Conservation (phyloP, 53 echinoderm and acorn worm genomes). For the Henricia sp. region DNA sequence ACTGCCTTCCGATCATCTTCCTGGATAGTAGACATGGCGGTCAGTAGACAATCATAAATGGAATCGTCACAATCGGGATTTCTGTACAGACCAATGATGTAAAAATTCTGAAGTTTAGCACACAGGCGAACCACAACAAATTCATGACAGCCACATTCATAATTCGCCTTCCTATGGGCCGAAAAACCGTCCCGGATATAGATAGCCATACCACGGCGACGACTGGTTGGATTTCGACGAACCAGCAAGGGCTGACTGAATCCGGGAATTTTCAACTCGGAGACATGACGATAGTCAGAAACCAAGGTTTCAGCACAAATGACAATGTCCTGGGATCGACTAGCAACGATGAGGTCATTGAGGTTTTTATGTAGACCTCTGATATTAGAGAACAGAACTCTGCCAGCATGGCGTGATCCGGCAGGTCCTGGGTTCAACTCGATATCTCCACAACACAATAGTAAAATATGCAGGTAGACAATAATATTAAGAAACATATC, state of each 20-base stretch:
- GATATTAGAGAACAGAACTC: neutral
- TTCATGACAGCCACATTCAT: no score
- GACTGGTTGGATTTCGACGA: neutral
- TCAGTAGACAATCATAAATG: no score
- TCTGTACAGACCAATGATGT: no score
- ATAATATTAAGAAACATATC: neutral
- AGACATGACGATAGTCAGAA: slow-evolving; percentile 1
- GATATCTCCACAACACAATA: neutral
- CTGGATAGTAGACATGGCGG: no score
- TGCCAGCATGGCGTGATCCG: neutral
- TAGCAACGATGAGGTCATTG: neutral
- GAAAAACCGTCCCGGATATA: no score
- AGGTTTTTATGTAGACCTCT: slow-evolving; percentile 3
- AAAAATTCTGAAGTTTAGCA: no score
- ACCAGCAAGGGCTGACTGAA: neutral
- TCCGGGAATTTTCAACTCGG: neutral
- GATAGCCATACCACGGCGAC: neutral
- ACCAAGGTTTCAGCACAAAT: neutral
- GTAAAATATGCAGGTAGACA: neutral
- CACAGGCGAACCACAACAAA: no score
- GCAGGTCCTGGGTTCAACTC: neutral
- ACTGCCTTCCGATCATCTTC: no score
- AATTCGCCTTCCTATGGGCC: no score
- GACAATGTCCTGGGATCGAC: neutral
- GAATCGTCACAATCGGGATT: no score